Conservation (phyloP, 2,888 invertebrate species). For the Lasioglossum marginatum region DNA sequence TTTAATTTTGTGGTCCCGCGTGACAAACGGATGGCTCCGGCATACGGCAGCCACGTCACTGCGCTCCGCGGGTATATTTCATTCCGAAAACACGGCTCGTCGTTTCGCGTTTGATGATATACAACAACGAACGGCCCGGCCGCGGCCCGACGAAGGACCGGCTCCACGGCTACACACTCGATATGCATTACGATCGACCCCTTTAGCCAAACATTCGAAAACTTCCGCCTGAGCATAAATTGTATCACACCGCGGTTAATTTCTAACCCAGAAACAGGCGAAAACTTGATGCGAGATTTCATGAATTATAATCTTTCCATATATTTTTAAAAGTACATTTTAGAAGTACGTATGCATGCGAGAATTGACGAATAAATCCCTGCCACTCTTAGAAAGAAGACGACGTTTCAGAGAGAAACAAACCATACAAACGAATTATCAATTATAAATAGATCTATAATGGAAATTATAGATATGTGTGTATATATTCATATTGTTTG, state of each 20-base stretch:
- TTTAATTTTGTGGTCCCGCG: slow-evolving; percentile 75
- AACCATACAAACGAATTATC: too few species aligned
- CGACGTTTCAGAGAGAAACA: too few species aligned
- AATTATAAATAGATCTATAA: too few species aligned
- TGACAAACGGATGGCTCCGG: slow-evolving; percentile 71
- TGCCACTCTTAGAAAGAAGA: too few species aligned
- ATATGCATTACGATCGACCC: slow-evolving; percentile 14
- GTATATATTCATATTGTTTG: too few species aligned
- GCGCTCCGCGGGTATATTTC: slow-evolving; percentile 62
- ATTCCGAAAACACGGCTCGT: slow-evolving; percentile 61
- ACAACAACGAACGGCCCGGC: slow-evolving; percentile 32
- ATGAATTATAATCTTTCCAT: background rate
- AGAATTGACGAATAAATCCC: too few species aligned
- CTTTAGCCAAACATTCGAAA: background rate
- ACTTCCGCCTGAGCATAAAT: background rate
- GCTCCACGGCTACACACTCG: background rate
- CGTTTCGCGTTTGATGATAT: slow-evolving; percentile 65
- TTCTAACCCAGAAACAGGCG: background rate
- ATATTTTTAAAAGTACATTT: too few species aligned
- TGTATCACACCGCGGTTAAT: background rate
- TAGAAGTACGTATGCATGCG: too few species aligned
- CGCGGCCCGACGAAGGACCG: background rate
- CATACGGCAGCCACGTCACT: slow-evolving; percentile 44
- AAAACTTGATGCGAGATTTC: background rate
- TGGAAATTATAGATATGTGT: too few species aligned